Base-by-base conservation (phyloP, 2,113 vertebrate genomes). In the Smithornis capensis region DNA sequence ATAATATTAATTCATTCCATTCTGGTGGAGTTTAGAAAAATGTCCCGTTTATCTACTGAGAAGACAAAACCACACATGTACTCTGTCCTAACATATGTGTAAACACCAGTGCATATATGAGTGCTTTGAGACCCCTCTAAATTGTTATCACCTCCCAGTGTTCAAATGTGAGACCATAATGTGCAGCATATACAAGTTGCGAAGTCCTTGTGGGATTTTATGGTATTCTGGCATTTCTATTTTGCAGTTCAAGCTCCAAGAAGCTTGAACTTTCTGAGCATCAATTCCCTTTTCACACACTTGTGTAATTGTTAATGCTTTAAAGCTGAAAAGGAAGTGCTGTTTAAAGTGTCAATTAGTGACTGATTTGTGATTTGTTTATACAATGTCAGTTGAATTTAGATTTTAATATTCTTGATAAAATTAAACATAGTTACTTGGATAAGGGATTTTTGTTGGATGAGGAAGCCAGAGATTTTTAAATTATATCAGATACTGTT, bases 1-100 rank as follows among this genome's bases (percentile, higher is more conserved):
- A 65, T 95, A 79, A 45, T 94, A 24, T 82, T 93, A 64, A 94
- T 96, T 97, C 5, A 82, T 97, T 97, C 57, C 28, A 63, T 80
- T 96, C 64, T 84, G 64, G 57, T 94, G 6, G 40, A 70, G 14
- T 71, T 93, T 62, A 79, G 92, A 92, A 95, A 97, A 87, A 82
- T 13, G 35, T 68, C 28, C 13, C 37, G n/a, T 76, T 92, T 60
- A 44, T 88, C 77, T 92, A 44, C 27, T 37, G 85, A 89, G 70
- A 97, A 95, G 67, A 85, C 79, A 82, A 83, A 94, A 55, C 8
- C 68, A 94, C 44, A 81, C 55, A 64, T 25, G 16, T 92, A 70
- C 84, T 83, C 83, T 95, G 31, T 22, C 1, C 44, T 91, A 60
- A 94, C 90, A 67, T 65, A 44, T 86, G 70, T 92, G 71, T 60